Evolutionary conservation across 2,797 vertebrate species (phyloP), one percentile per base, ranked within the genome.

Genomic region (Clarias laeviceps): DNA sequence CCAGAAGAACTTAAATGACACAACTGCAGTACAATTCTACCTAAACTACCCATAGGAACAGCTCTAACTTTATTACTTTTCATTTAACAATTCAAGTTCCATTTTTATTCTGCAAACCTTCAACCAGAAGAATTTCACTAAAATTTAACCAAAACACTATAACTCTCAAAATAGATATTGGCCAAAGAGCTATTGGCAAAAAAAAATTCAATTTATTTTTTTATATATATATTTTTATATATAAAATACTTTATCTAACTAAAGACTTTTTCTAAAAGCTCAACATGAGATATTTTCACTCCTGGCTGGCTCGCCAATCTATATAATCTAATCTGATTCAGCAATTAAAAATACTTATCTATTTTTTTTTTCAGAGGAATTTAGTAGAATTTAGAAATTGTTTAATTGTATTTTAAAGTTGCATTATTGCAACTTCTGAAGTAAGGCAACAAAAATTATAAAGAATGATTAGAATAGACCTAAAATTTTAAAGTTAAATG

Each of bases 301-400:
- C 34, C 76, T 78, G 56, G 29, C 74, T 59, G 74, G 74, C 74
- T 78, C 74, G 3, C 74, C 29, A 59, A 34, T 61, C 9, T 34
- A 22, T 78, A 17, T 32, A 4, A 15, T 18, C 74, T 32, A 11
- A 34, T 18, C 74, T 22, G 50, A 59, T 32, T 34, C 74, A 77
- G 74, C 76, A 12, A 78, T 8, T 12, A 11, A 61, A 32, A 57
- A 32, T 27, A 27, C 3, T 14, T 54, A 74, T 29, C 27, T 20
- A 7, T 1, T 29, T 56, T 18, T 54, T 7, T 76, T 76, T 32
- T 76, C 27, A 18, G 45, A 74, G 15, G 17, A 6, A 40, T 50
- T 45, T 45, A 15, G 69, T 50, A 72, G 12, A 2, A 72, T 50
- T n/a, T 45, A 45, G 37, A 8, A 27, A 70, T 11, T n/a, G 3